Evolutionary conservation across 2,797 vertebrate species (phyloP), one percentile per base, ranked within the genome.

Genomic region (Hylomyscus alleni): DNA sequence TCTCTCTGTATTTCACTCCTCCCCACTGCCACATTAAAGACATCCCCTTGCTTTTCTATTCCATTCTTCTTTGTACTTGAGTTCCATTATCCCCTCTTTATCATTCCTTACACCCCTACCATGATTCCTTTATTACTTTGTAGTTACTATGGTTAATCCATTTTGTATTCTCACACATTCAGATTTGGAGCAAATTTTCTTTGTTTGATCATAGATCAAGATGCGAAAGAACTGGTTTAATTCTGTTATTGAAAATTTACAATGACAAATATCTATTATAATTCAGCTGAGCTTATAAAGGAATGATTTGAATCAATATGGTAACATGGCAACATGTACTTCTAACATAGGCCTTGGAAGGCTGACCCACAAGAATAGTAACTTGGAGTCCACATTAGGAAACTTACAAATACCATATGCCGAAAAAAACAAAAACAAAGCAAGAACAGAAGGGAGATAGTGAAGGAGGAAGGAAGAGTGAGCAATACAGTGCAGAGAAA

Each of bases 211-310:
- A 6, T 50, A 69, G 15, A 6, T 88, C 58, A 84, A 83, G 20
- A 37, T 81, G 20, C 1, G 22, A 47, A 90, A 95, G 31, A 88
- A n/a, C 19, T 24, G 4, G 14, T 89, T 2, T 24, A 80, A 52
- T 0, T 26, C 34, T 19, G 58, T 4, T 52, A 40, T 9, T 90
- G 91, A 87, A 13, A 73, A 90, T 17, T 65, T 15, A 73, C 37
- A 26, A 24, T 73, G 40, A 83, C 8, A 89, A 90, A 88, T 76
- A 83, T 84, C 87, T 91, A 69, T 52, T 87, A 5, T 75, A 93
- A 69, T 85, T 67, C 22, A 54, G 26, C 29, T 47, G 47, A 76
- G 6, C 80, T 65, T 85, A 95, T 56, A 34, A 92, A 91, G 15
- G 3, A 82, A 58, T 62, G 19, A 54, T 10, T 37, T 37, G 37